These are phyloP conservation scores for Bimastos eiseni DNA, from an alignment of 2,888 invertebrate species.

Conservation along the genomic window DNA sequence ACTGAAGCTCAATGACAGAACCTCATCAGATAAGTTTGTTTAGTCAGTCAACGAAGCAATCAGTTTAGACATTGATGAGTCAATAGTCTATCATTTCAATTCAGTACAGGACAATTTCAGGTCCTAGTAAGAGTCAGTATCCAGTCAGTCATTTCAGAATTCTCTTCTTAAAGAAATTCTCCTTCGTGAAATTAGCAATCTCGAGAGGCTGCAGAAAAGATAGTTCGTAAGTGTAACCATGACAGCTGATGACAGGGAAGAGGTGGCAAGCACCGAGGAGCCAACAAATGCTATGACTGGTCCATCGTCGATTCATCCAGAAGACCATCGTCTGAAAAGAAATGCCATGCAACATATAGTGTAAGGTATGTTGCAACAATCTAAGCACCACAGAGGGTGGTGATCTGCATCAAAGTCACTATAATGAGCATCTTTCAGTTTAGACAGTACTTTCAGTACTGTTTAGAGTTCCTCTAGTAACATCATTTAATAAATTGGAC, in stretches of 20 bases:
- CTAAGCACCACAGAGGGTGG: too few species aligned
- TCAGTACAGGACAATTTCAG: not conserved
- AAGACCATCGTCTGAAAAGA: conserved; percentile 10
- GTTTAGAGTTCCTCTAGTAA: too few species aligned
- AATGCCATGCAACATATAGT: not conserved
- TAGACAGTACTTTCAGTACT: too few species aligned
- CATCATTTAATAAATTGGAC: too few species aligned
- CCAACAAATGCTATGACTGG: not conserved
- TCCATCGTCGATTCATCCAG: not conserved
- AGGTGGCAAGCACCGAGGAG: not conserved
- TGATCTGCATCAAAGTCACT: too few species aligned
- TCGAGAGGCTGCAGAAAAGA: not conserved
- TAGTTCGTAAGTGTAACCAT: not conserved
- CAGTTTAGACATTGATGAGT: not conserved
- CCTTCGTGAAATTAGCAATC: not conserved
- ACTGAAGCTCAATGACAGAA: too few species aligned
- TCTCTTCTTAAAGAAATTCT: not conserved
- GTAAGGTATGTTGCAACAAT: too few species aligned
- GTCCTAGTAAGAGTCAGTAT: not conserved
- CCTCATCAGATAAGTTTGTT: not conserved
- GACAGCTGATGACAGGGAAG: not conserved
- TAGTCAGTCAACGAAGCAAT: not conserved
- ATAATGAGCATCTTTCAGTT: too few species aligned
- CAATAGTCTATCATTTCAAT: not conserved
- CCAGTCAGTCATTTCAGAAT: not conserved